Evolutionary conservation across 2,888 invertebrate species (phyloP).

Genomic region (Drosophila leonis): DNA sequence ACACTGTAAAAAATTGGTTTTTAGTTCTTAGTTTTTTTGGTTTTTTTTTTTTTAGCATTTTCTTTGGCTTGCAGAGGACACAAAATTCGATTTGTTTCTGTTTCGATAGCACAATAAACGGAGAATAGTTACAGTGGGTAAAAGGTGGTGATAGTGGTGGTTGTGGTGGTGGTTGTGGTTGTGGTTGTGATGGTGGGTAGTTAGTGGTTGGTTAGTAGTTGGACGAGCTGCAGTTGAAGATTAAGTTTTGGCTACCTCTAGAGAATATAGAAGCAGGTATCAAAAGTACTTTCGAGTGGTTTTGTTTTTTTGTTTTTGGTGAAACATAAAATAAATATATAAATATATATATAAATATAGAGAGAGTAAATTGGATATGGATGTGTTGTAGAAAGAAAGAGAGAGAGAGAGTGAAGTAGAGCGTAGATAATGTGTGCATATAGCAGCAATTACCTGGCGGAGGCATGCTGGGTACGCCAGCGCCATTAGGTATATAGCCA

Average conservation of each 20-base stretch:
- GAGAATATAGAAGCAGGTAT: constrained; percentile 81
- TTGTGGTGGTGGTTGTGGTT: constrained; percentile 32
- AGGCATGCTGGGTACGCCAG: constrained; percentile 81
- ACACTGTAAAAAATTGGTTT: constrained; percentile 73
- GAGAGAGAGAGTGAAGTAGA: constrained; percentile 34
- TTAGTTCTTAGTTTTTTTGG: constrained; percentile 28
- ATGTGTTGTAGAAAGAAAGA: constrained; percentile 41
- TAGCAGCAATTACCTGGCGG: constrained; percentile 83
- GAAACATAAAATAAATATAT: constrained; percentile 17
- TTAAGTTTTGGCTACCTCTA: constrained; percentile 77
- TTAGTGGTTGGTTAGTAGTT: constrained; percentile 60
- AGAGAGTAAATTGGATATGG: constrained; percentile 37
- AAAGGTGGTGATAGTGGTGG: constrained; percentile 40
- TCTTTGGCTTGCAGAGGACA: constrained; percentile 38
- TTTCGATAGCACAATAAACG: constrained; percentile 67
- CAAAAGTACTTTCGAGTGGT: constrained; percentile 53
- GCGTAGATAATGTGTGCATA: constrained; percentile 13
- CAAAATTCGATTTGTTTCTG: constrained; percentile 23
- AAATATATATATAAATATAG: constrained; percentile 32
- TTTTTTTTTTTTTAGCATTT: constrained; percentile 26
- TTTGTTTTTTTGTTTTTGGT: constrained; percentile 18
- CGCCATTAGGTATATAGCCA: constrained; percentile 79
- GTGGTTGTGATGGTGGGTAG: constrained; percentile 29
- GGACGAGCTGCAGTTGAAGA: constrained; percentile 75
- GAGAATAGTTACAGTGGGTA: constrained; percentile 62